These are phyloP conservation scores for Ceratothoa steindachneri DNA, from an alignment of 2,888 invertebrate genomes.

Conservation along the genomic window DNA sequence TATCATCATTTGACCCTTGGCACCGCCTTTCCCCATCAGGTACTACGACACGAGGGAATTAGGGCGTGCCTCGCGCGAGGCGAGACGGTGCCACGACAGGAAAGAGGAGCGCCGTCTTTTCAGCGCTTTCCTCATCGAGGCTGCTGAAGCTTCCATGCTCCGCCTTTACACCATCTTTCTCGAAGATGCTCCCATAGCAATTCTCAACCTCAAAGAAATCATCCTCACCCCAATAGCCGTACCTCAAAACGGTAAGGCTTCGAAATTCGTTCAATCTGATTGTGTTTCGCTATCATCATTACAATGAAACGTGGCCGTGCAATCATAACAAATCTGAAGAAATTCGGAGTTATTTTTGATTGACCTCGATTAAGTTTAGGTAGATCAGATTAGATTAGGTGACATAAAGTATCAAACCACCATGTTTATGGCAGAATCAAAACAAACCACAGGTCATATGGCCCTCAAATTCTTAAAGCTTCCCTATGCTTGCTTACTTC, in stretches of 20 bases:
- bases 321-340: background rate
- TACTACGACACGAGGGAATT: constrained; percentile 36
- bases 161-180: constrained; percentile 43
- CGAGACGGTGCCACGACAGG: constrained; percentile 24
- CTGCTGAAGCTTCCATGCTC: constrained; percentile 42
- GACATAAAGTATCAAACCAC: no score
- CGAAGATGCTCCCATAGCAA: constrained; percentile 45
- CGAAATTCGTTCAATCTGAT: background rate
- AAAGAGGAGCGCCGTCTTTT: constrained; percentile 25
- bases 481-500: no score
- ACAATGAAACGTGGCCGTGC: background rate
- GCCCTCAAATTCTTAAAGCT: no score
- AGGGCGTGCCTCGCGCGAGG: constrained; percentile 23
- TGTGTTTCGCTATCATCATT: background rate
- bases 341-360: no score
- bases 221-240: constrained; percentile 18
- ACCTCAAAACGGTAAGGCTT: background rate
- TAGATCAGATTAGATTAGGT: no score
- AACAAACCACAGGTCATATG: no score
- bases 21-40: no score
- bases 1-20: no score
- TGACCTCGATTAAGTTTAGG: no score
- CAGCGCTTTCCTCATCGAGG: constrained; percentile 39
- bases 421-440: no score
- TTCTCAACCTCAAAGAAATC: constrained; percentile 35